Base-by-base conservation (phyloP, 2,113 vertebrate genomes). In the Malurus elegans region DNA sequence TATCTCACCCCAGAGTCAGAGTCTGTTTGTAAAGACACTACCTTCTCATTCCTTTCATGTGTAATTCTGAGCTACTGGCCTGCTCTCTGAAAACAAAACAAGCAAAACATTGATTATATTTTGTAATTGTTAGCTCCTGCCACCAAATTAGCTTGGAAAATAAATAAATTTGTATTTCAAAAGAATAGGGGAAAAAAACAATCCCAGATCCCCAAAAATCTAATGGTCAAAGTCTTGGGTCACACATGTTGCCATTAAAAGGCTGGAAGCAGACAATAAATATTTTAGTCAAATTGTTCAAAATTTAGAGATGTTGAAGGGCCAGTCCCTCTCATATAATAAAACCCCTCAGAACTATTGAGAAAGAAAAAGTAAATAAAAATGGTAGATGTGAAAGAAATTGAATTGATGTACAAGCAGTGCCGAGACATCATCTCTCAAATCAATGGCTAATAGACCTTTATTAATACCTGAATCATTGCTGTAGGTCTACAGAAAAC, bases 131-230 rank as follows among this genome's bases (percentile, higher is more conserved):
- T 12, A 21, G 12, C 64, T 16, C 21, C 26, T 48, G 64, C 12
- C 18, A 17, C 13, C 73, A 40, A 84, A 70, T 19, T 31, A 64
- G 16, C 31, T 44, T 73, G 60, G 40, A 73, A 70, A 70, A 62
- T 19, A 56, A 45, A 47, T 11, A 0, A 40, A n/a, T 64, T 75
- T 67, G 1, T n/a, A 31, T 48, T 64, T 83, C 24, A 36, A 54
- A 76, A 75, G 12, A 86, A 60, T 12, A 9, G 40, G 5, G 2
- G 6, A 29, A 38, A 61, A 79, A 31, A 32, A 23, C 29, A 50
- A 4, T 50, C 47, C 12, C 29, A 47, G 12, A 32, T 1, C 3
- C 8, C 5, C 0, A 2, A 31, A 64, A 71, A 16, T 23, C 13
- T 28, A 60, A 9, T 12, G 20, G 26, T 10, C 2, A 31, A 70